These are phyloP conservation scores for Picus viridis DNA, from an alignment of 2,797 vertebrate species.

Conservation along the genomic window DNA sequence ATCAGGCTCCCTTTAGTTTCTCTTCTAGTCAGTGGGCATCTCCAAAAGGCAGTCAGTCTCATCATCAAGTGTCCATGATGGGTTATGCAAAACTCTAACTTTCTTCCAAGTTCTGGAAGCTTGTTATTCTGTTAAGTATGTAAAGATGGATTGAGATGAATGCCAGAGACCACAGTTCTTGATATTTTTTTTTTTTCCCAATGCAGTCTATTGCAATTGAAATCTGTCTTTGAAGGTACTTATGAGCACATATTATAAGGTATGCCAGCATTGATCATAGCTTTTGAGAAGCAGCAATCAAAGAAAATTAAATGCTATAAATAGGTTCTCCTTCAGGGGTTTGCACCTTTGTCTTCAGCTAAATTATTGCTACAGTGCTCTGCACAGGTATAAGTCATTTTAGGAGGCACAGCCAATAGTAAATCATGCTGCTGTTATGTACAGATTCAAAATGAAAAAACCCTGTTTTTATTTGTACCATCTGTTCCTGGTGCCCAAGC, in stretches of 20 bases:
- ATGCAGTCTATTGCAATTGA: no score
- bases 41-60: background rate
- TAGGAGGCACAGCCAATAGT: background rate
- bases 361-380: background rate
- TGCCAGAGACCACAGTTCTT: background rate
- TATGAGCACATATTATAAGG: background rate
- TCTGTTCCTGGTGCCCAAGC: background rate
- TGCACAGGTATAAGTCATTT: background rate
- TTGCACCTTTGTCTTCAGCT: background rate
- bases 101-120: background rate
- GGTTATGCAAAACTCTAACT: background rate
- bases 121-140: background rate
- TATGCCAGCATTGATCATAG: background rate
- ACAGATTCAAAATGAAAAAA: background rate
- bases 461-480: background rate
- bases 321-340: background rate
- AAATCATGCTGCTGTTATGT: background rate
- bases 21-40: background rate
- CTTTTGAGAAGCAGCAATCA: background rate
- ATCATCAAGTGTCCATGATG: background rate
- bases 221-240: background rate
- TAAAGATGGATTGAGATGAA: background rate
- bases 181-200: no score
- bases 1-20: background rate
- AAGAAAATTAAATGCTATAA: background rate